These are phyloP conservation scores for Heliconius congener DNA, from an alignment of 1,140 invertebrate species.

Conservation along the genomic window DNA sequence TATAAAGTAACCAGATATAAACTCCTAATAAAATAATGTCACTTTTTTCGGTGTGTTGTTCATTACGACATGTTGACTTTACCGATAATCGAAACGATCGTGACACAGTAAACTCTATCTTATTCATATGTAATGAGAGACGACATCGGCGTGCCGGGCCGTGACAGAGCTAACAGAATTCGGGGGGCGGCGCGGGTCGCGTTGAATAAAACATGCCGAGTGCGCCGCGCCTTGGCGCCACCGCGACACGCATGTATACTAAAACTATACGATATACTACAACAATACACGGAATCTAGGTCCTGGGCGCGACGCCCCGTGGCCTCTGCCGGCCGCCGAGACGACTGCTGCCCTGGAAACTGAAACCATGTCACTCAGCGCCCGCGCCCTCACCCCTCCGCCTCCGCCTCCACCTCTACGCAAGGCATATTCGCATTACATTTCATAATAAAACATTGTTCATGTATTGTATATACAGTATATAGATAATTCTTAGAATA, in stretches of 20 bases:
- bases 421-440: slow-evolving; percentile 7
- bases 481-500: not conserved
- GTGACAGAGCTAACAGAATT: slow-evolving; percentile 65
- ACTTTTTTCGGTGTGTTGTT: slow-evolving; percentile 43
- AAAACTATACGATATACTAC: slow-evolving; percentile 49
- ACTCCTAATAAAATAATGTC: slow-evolving; percentile 26
- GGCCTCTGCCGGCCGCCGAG: slow-evolving; percentile 18
- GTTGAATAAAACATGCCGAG: slow-evolving; percentile 71
- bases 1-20: slow-evolving; percentile 2
- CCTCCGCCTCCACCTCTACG: slow-evolving; percentile 3
- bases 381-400: slow-evolving; percentile 18
- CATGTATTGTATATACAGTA: not conserved
- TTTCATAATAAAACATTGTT: not conserved
- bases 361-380: slow-evolving; percentile 40
- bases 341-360: slow-evolving; percentile 39
- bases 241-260: slow-evolving; percentile 44
- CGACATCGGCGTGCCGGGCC: slow-evolving; percentile 48
- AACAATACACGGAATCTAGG: slow-evolving; percentile 50
- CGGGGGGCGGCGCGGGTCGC: slow-evolving; percentile 66
- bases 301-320: slow-evolving; percentile 39
- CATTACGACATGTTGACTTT: slow-evolving; percentile 50
- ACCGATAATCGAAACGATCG: slow-evolving; percentile 63
- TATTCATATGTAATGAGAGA: slow-evolving; percentile 66
- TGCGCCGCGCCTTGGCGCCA: slow-evolving; percentile 49
- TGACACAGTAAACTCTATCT: slow-evolving; percentile 62